phyloP scores from a whole-genome alignment of 2,888 invertebrate species.

The Pseudeuparius sepicola region DNA sequence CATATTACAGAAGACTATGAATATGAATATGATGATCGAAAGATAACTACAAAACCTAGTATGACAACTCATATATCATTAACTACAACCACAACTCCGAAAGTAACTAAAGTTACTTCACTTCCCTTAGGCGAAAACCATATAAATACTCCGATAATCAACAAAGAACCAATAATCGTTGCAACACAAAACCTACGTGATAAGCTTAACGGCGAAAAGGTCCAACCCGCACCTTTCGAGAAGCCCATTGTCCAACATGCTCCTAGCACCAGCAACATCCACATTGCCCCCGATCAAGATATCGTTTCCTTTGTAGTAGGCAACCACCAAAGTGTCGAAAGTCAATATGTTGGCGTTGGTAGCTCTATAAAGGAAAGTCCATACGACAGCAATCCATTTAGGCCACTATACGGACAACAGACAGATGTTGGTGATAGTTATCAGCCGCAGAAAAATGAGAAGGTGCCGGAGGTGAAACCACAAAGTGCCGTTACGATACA shows the following conservation, averaged over 20 bases:
- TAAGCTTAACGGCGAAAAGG: conserved; percentile 37
- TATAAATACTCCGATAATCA: conserved; percentile 24
- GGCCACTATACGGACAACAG: conserved; percentile 31
- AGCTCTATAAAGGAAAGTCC: conserved; percentile 44
- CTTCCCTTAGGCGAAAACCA: conserved; percentile 39
- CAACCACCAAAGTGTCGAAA: conserved; percentile 49
- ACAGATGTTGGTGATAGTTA: too few relatives aligned
- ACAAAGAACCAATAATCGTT: conserved; percentile 34
- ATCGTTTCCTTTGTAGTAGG: conserved; percentile 55
- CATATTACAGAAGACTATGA: too few relatives aligned
- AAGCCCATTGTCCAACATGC: too few relatives aligned
- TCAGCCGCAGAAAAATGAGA: not conserved
- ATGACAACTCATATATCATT: conserved; percentile 14
- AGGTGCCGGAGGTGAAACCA: not conserved
- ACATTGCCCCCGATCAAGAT: conserved; percentile 53
- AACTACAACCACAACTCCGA: conserved; percentile 19
- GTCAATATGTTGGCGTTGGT: conserved; percentile 39
- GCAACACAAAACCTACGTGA: conserved; percentile 37
- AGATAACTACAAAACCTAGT: conserved; percentile 5
- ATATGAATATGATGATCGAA: too few relatives aligned
- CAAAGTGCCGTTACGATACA: conserved; percentile 35
- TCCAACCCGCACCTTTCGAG: too few relatives aligned
- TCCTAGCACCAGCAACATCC: conserved; percentile 53
- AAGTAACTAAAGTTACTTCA: conserved; percentile 34
- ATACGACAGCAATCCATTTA: conserved; percentile 36